Base-by-base conservation (phyloP, 1,140 invertebrate species). In the Orchestia grillus region DNA sequence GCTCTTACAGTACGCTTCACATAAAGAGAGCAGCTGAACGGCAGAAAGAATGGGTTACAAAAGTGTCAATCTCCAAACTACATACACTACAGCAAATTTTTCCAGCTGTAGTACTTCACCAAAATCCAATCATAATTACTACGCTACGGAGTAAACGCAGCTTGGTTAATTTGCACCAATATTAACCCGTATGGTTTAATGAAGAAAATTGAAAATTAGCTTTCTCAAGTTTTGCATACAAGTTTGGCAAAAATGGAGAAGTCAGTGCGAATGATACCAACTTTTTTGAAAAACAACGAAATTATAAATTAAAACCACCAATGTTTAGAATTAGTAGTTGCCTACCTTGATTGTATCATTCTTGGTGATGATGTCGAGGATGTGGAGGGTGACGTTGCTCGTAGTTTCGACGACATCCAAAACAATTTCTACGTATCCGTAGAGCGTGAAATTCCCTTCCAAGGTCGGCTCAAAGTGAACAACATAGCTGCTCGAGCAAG, bases 261-360 rank as follows among this genome's bases (percentile, higher is more conserved):
- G 6, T 6, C 47, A 8, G 47, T 53, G 47, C 19, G 47, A 53
- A 53, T 53, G 47, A 53, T 8, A 53, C 19, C 6, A 53, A 77
- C 28, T 23, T 3, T 77, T 77, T 77, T 36, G 62, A 15, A 36
- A 77, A 23, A 36, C 36, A 15, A 36, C 15, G 36, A 77, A 77
- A 77, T 77, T 23, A 77, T 36, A 3, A 77, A 77, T 23, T 77
- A 77, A 28, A 77, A 36, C 36, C 15, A 77, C 15, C 3, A 77
- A 28, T 23, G 3, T 42, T 92, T 3, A 95, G 8, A 95, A 95
- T 0, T 41, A 11, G 19, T 53, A n/a, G n/a, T n/a, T n/a, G n/a
- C n/a, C 43, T 28, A 95, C 95, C 95, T 95, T 44, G 42, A 87
- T 87, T 45, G 95, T 95, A n/a, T 95, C 95, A n/a, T 95, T 95